phyloP scores from a whole-genome alignment of 2,113 vertebrate genomes.

The Myotis lucifugus region DNA sequence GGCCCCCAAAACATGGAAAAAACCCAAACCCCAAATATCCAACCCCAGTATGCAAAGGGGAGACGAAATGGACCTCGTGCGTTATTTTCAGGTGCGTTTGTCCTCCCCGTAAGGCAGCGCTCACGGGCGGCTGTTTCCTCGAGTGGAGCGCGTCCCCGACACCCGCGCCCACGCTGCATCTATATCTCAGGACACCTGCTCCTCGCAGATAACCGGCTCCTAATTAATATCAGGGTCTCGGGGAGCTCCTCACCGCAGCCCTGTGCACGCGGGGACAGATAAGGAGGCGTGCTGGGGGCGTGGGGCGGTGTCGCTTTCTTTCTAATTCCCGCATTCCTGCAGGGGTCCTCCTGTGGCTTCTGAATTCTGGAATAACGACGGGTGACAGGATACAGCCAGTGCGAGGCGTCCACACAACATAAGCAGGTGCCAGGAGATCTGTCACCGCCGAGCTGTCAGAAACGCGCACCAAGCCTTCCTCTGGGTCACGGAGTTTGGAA shows the following conservation, averaged over 20 bases:
- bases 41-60: neutral
- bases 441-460: conserved; percentile 63
- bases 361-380: conserved; percentile 67
- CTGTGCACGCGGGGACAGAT: neutral
- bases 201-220: conserved; percentile 71
- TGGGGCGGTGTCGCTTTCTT: neutral
- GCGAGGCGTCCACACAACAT: conserved; percentile 36
- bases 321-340: conserved; percentile 20
- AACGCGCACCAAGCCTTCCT: fast-evolving
- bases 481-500: neutral
- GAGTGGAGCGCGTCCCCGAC: conserved; percentile 21
- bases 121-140: conserved; percentile 24
- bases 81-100: neutral
- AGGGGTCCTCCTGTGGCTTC: conserved; percentile 29
- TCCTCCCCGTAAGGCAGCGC: neutral
- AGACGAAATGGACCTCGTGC: fast-evolving
- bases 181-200: conserved; percentile 76
- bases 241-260: conserved; percentile 34
- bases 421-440: conserved; percentile 61
- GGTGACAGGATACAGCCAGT: conserved; percentile 43
- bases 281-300: conserved; percentile 37
- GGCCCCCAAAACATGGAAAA: neutral
- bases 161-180: neutral
- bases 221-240: conserved; percentile 76
- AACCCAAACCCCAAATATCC: neutral